Evolutionary conservation across 2,113 vertebrate species (phyloP), one percentile per base, ranked within the genome.

Genomic region (Tinamus guttatus): DNA sequence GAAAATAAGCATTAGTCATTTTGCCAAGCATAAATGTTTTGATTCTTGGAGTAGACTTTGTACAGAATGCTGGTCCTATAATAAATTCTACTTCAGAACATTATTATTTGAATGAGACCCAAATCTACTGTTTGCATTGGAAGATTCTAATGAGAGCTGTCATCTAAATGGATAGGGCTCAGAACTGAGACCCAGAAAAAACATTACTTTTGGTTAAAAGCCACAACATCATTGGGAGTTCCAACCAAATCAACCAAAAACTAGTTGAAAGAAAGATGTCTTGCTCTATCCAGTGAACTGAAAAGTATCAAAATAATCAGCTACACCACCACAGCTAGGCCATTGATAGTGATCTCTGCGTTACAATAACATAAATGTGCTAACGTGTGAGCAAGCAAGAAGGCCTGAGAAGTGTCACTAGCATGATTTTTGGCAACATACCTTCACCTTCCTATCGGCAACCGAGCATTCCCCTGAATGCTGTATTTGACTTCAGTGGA

Each of bases 11-110:
- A 92, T 82, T 24, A 20, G 81, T 91, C 77, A 54, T 58, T 76
- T 81, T 93, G 95, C 94, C 95, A 96, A 93, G 79, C 54, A 85
- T 30, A 96, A 96, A 97, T 97, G 93, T 97, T 97, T 97, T 96
- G 92, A 80, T 94, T 97, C 81, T 95, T 79, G 62, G 69, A 62
- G 51, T 45, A 91, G 76, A 86, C 86, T 96, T 92, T 47, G 58
- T 85, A 85, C 73, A 88, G 84, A 96, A 93, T 45, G 30, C 70
- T 79, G 21, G 70, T 80, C 47, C 52, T 81, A 51, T 87, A 94
- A 95, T 95, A 97, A 96, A 97, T 96, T 91, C 59, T 88, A 64
- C 56, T 91, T 84, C 69, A 83, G 62, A 65, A 91, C 94, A 60
- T 60, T 78, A 64, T 81, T 95, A 74, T 67, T 96, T 95, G 95